Percentiles rank a stretch among this genome's conserved stretches.
Evolutionary conservation across 37 sponge, comb jelly and placozoan genomes (phyloP).

Genomic region (Spongilla lacustris): DNA sequence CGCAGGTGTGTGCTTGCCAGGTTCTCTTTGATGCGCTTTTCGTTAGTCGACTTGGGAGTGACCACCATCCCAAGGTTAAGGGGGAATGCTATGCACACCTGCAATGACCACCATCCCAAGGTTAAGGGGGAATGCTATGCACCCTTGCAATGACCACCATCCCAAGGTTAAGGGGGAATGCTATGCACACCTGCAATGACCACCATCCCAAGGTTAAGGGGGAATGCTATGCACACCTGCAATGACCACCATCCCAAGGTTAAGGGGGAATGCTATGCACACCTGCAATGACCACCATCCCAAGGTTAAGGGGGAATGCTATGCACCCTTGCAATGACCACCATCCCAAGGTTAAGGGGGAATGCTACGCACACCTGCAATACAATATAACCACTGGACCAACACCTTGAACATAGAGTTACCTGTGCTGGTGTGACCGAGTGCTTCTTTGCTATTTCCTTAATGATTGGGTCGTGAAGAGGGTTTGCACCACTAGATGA

Average conservation of each 20-base stretch:
- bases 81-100: slow-evolving; percentile 46
- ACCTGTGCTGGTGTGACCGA: slow-evolving; percentile 65
- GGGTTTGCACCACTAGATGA: neutral
- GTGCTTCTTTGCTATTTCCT: slow-evolving; percentile 59
- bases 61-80: slow-evolving; percentile 49
- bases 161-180: neutral
- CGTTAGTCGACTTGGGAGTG: slow-evolving; percentile 75
- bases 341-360: slow-evolving; percentile 11
- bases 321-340: no score
- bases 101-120: no score
- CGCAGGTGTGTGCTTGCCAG: slow-evolving; percentile 42
- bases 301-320: no score
- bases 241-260: slow-evolving; percentile 57
- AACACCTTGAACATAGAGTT: neutral
- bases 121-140: neutral
- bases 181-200: slow-evolving; percentile 10
- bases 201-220: slow-evolving; percentile 15
- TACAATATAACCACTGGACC: neutral
- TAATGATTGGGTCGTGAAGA: slow-evolving; percentile 57
- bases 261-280: no score
- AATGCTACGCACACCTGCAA: neutral
- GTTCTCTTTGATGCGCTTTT: slow-evolving; percentile 68
- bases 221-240: neutral
- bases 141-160: slow-evolving; percentile 13
- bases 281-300: slow-evolving; percentile 58